Evolutionary conservation across 2,888 invertebrate species (phyloP), one percentile per base, ranked within the genome.

Genomic region (Protonemura montana): DNA sequence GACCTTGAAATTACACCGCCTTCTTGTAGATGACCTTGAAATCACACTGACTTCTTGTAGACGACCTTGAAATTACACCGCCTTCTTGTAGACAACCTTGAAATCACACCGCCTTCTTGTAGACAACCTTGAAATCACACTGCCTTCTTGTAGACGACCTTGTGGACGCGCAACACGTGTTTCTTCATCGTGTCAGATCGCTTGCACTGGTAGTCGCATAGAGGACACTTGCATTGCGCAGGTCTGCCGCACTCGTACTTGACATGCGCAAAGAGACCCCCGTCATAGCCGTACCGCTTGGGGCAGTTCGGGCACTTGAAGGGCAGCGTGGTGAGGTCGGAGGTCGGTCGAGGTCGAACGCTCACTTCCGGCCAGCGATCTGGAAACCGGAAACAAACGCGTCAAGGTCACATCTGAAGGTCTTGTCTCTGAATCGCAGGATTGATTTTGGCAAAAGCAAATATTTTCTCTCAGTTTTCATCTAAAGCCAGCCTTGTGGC

Each of bases 251-350:
- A 81, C 81, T 81, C 81, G 81, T 30, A 29, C 29, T 81, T 81
- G 29, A 81, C 30, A 29, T 81, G 81, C 30, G 81, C 27, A 10
- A 28, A 29, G 27, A 81, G 81, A 21, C 81, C 30, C 30, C 30
- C 81, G 30, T 81, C 30, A 30, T 30, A 30, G 21, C 30, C 30
- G 81, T 30, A 81, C 1, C 81, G 28, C 81, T 81, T 81, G 21
- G 30, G 28, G 27, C 81, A 81, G 81, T 81, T 81, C 81, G 81
- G 81, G 21, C 81, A 81, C 21, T 81, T 29, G 81, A 81, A 81
- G 7, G 81, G 59, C 59, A 21, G 35, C 35, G 35, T 35, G 5
- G 35, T 10, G 35, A 35, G 5, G 35, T 10, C 59, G 59, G 35
- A 10, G 5, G 35, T 35, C 59, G 59, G 59, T 59, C 59, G 59